Conservation (phyloP, 2,888 invertebrate species). For the Leptura quadrifasciata region DNA sequence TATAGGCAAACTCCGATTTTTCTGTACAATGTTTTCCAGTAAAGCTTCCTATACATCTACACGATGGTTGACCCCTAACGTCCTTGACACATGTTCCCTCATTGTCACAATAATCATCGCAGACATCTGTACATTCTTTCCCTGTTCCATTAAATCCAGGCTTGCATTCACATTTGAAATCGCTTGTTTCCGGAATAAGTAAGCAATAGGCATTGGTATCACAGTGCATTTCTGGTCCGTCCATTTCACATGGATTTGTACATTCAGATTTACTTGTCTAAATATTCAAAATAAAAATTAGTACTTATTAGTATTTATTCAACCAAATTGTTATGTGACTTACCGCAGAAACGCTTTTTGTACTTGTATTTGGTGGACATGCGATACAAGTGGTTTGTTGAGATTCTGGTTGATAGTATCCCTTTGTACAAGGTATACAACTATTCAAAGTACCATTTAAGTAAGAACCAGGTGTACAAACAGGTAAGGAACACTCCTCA, state of each 20-base stretch:
- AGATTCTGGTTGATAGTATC: conserved; percentile 91
- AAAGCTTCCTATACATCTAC: conserved; percentile 93
- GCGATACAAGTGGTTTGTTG: conserved; percentile 91
- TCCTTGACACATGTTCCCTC: conserved; percentile 92
- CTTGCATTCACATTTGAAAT: conserved; percentile 94
- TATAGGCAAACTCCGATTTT: conserved; percentile 96
- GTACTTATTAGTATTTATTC: background rate
- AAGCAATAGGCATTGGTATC: conserved; percentile 92
- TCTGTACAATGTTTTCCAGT: conserved; percentile 92
- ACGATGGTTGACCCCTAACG: conserved; percentile 87
- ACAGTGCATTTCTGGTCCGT: conserved; percentile 88
- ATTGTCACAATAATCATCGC: conserved; percentile 91
- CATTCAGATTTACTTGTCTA: conserved; percentile 89
- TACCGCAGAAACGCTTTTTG: conserved; percentile 87
- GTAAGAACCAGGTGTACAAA: conserved; percentile 89
- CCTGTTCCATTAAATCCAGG: conserved; percentile 95
- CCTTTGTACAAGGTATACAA: conserved; percentile 91
- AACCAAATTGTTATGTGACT: conserved; percentile 70
- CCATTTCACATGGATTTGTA: conserved; percentile 92
- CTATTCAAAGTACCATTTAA: conserved; percentile 90
- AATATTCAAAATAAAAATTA: conserved; percentile 46
- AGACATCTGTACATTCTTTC: conserved; percentile 87
- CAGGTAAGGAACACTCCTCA: conserved; percentile 94
- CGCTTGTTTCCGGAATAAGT: conserved; percentile 86
- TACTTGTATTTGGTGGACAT: conserved; percentile 94